Base-by-base conservation (phyloP, 1,140 invertebrate genomes). In the Drosophila subpulchrella region DNA sequence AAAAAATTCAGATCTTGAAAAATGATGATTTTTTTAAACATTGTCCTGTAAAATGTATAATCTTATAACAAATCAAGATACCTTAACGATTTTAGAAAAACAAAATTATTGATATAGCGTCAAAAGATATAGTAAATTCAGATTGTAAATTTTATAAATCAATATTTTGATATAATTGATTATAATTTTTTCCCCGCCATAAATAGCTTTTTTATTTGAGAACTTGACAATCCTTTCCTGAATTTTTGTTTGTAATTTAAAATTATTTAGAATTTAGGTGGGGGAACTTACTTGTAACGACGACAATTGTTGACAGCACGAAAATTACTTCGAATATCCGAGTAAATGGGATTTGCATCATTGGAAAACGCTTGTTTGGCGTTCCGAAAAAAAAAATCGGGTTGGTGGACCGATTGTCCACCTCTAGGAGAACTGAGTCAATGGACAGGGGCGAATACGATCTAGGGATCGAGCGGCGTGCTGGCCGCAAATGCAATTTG, bases 251-350 rank as follows among this genome's bases (percentile, higher is more conserved):
- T 47, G 2, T 44, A 20, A 41, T 41, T 5, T 20, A 20, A 2
- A 20, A 20, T 20, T 20, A 20, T 20, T 44, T 24, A 8, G 13
- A 24, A 20, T 34, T 57, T 12, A 27, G 11, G 17, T 24, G 11
- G 30, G 4, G 17, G 34, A 6, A 44, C 81, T 81, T 78, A 91
- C 90, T 86, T 90, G 90, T 91, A 51, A 91, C 90, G 65, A 72
- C 41, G 90, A 91, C 90, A 90, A 91, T 91, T 91, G 90, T 91
- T 91, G 90, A 91, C 62, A 91, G 90, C 90, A 91, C 77, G 90
- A 91, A 91, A 86, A 91, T 90, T 91, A 91, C 88, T 89, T 90
- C 75, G n/a, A 91, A 42, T 75, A 90, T 74, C 66, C 63, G 61
- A 66, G 77, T 65, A 75, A 75, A 80, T 80, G 72, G 74, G 68